Evolutionary conservation across 2,797 vertebrate species (phyloP).

Genomic region (Capromys pilorides): DNA sequence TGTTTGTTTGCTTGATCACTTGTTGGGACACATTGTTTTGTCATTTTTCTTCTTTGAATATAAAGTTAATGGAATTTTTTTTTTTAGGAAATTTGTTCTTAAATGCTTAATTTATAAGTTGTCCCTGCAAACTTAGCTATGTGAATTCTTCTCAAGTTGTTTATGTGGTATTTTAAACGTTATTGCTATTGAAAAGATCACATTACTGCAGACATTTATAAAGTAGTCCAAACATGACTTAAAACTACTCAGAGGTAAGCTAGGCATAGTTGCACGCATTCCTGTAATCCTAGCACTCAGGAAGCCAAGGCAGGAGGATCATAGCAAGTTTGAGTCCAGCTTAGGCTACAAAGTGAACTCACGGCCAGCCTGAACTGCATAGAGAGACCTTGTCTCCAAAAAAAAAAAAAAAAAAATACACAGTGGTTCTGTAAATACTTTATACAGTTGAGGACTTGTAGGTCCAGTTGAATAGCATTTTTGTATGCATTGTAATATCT

Average conservation of each 20-base stretch:
- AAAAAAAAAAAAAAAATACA: neutral
- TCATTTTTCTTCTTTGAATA: constrained; percentile 30
- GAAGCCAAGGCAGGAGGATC: no score
- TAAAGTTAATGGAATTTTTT: constrained; percentile 44
- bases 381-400: no score
- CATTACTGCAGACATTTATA: neutral
- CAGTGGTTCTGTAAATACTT: neutral
- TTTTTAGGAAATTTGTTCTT: constrained; percentile 48
- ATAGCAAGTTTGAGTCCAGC: no score
- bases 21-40: constrained; percentile 11
- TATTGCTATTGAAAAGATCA: constrained; percentile 38
- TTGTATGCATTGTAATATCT: neutral
- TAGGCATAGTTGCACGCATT: no score
- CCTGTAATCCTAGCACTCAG: no score
- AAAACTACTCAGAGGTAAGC: neutral
- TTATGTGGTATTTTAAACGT: constrained; percentile 8
- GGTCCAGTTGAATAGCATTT: neutral
- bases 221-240: neutral
- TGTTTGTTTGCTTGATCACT: neutral
- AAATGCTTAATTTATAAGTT: neutral
- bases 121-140: constrained; percentile 31
- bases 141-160: constrained; percentile 15
- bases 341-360: no score
- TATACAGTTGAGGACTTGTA: neutral
- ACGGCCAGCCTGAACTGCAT: no score